Conservation (phyloP, 1,140 invertebrate species). For the Trachymyrmex septentrionalis region DNA sequence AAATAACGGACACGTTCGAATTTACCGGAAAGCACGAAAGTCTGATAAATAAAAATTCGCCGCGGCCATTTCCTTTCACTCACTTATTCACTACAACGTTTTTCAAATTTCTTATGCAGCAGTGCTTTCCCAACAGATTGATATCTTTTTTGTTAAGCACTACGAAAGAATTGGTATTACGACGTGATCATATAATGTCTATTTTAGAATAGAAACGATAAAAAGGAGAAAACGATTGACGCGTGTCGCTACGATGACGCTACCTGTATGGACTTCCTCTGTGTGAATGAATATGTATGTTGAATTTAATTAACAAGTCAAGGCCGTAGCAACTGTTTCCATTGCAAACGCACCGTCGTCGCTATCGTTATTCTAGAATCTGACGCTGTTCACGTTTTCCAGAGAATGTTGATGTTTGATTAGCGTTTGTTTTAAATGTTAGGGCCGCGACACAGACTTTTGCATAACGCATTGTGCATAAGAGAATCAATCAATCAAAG, state of each 20-base stretch:
- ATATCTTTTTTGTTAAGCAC: not conserved
- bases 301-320: slow-evolving; percentile 80
- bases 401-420: not conserved
- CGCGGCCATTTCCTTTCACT: slow-evolving; percentile 29
- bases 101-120: not conserved
- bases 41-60: slow-evolving; percentile 23
- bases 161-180: not conserved
- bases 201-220: not conserved
- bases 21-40: slow-evolving; percentile 58
- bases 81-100: not conserved
- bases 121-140: too few species aligned
- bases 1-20: not conserved
- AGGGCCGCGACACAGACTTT: too few species aligned
- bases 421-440: not conserved
- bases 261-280: slow-evolving; percentile 76
- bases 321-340: slow-evolving; percentile 79
- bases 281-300: slow-evolving; percentile 79
- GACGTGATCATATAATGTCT: not conserved
- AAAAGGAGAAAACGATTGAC: slow-evolving; percentile 48
- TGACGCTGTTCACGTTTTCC: not conserved
- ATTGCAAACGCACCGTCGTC: slow-evolving; percentile 56
- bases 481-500: too few species aligned
- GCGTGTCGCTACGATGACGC: slow-evolving; percentile 57
- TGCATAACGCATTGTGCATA: too few species aligned
- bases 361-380: not conserved